These are phyloP conservation scores for Sclerodermus sp. DNA, from an alignment of 2,888 invertebrate species.

Conservation along the genomic window DNA sequence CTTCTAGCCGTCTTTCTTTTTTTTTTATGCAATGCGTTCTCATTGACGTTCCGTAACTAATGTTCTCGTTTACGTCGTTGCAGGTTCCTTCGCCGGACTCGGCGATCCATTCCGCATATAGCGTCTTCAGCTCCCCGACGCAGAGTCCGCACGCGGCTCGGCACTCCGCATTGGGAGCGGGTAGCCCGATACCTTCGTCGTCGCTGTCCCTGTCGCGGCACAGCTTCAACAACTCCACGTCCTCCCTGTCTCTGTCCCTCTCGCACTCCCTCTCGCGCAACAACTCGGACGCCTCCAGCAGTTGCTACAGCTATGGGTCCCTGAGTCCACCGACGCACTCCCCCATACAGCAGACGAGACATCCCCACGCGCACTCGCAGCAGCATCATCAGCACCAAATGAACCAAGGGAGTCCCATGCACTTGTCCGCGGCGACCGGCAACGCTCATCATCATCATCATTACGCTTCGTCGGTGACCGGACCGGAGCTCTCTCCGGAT, in stretches of 20 bases:
- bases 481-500: constrained; percentile 42
- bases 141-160: constrained; percentile 84
- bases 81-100: constrained; percentile 84
- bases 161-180: constrained; percentile 65
- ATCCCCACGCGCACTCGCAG: constrained; percentile 60
- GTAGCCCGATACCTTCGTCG: constrained; percentile 55
- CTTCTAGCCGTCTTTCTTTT: too few relatives aligned
- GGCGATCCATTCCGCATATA: constrained; percentile 86
- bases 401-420: constrained; percentile 59
- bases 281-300: constrained; percentile 89
- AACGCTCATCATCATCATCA: constrained; percentile 38
- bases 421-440: constrained; percentile 40
- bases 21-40: too few relatives aligned
- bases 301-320: constrained; percentile 80
- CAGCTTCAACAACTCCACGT: constrained; percentile 56
- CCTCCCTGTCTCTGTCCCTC: constrained; percentile 62
- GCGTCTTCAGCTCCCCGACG: constrained; percentile 80
- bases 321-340: constrained; percentile 74
- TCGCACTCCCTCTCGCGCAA: constrained; percentile 85
- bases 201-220: constrained; percentile 53
- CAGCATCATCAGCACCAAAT: constrained; percentile 53
- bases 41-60: not conserved
- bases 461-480: constrained; percentile 32
- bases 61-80: not conserved
- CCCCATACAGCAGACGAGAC: constrained; percentile 69